phyloP scores from a whole-genome alignment of 2,113 vertebrate species.

The Propithecus coquereli region DNA sequence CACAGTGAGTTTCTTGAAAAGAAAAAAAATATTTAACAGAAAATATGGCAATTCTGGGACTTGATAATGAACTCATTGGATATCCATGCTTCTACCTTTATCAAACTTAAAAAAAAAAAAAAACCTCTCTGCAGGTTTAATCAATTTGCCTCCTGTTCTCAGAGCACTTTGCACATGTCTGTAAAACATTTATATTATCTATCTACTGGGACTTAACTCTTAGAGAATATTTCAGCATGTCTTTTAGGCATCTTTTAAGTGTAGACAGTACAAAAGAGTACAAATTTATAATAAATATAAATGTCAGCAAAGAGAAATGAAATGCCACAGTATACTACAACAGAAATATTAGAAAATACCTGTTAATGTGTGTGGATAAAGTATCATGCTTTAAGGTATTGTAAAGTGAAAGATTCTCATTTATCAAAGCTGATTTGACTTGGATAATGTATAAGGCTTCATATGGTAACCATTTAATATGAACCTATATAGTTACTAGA shows the following conservation, averaged over 20 bases:
- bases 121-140: neutral
- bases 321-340: neutral
- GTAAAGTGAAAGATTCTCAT: neutral
- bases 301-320: neutral
- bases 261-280: neutral
- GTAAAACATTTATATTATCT: neutral
- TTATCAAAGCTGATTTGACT: slow-evolving; percentile 32
- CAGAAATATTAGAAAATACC: slow-evolving; percentile 10
- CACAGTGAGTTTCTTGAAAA: neutral
- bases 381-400: slow-evolving; percentile 6
- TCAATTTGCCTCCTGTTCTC: neutral
- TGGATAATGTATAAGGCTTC: slow-evolving; percentile 3
- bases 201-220: neutral
- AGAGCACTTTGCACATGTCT: neutral
- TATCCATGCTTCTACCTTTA: neutral
- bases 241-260: neutral
- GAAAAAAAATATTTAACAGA: neutral
- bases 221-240: neutral
- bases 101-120: neutral
- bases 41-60: neutral
- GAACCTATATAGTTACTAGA: slow-evolving; percentile 1
- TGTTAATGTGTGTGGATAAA: neutral
- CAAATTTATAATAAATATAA: neutral
- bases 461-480: neutral
- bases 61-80: neutral